phyloP scores from a whole-genome alignment of 1,140 invertebrate species.

The Nylanderia fulva region DNA sequence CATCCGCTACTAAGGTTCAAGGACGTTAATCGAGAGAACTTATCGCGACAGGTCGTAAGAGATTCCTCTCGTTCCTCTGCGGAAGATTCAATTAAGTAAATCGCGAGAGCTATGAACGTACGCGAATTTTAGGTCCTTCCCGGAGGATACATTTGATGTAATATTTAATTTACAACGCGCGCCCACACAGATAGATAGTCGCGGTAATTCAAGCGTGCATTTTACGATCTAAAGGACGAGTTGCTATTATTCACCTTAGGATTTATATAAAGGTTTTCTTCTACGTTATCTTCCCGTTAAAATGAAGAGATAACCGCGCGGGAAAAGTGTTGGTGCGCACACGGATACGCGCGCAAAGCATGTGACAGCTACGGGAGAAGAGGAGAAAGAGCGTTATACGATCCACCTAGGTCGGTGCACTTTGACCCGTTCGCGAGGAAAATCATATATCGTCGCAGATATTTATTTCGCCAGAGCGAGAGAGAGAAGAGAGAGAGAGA shows the following conservation, averaged over 20 bases:
- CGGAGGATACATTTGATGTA: constrained; percentile 46
- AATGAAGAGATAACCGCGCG: constrained; percentile 47
- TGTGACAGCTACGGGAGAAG: constrained; percentile 30
- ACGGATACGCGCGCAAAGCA: constrained; percentile 39
- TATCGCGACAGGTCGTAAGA: constrained; percentile 12
- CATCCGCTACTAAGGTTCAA: constrained; percentile 61
- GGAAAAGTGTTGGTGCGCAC: constrained; percentile 34
- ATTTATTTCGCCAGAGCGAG: constrained; percentile 40
- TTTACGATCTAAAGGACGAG: constrained; percentile 64
- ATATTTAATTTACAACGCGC: constrained; percentile 63
- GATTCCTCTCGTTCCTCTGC: not conserved
- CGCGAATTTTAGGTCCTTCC: not conserved
- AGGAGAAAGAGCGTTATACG: constrained; percentile 60
- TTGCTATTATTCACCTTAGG: constrained; percentile 63
- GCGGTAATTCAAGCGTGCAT: constrained; percentile 41
- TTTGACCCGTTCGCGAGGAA: constrained; percentile 56
- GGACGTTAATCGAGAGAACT: constrained; percentile 66
- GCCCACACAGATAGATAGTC: not conserved
- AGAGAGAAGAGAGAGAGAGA: too few relatives aligned
- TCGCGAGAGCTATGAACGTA: not conserved
- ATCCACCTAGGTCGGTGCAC: constrained; percentile 57
- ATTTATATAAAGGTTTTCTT: constrained; percentile 64
- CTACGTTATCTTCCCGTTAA: constrained; percentile 62
- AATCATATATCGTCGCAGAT: constrained; percentile 43
- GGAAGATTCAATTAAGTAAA: constrained; percentile 22